These are phyloP conservation scores for Brachionus asplanchnoidis DNA, from an alignment of 1,140 invertebrate species.

Conservation along the genomic window DNA sequence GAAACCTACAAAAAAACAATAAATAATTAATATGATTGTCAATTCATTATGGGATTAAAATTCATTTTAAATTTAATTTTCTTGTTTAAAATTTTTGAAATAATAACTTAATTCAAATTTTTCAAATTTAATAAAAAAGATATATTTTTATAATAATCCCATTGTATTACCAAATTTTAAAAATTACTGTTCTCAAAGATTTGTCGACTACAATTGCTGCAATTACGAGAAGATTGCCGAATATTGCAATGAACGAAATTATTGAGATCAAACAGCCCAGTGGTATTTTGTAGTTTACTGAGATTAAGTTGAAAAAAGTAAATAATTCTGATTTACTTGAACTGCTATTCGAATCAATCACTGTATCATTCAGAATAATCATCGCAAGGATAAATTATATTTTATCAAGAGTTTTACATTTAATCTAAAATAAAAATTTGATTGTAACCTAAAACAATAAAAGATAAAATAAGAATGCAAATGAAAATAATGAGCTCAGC, in stretches of 20 bases:
- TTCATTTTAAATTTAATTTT: neutral
- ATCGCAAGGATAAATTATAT: neutral
- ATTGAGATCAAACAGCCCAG: neutral
- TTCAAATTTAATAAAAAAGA: too few species aligned
- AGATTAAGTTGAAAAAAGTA: neutral
- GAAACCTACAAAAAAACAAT: neutral
- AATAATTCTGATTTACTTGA: neutral
- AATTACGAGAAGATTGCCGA: conserved; percentile 14
- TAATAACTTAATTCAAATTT: too few species aligned
- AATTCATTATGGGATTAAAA: neutral
- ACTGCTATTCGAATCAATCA: neutral
- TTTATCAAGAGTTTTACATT: neutral
- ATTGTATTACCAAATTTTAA: neutral
- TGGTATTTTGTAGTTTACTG: neutral
- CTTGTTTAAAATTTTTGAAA: neutral
- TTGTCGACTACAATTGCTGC: neutral
- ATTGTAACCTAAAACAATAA: neutral
- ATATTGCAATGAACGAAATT: conserved; percentile 18
- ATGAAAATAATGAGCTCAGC: neutral
- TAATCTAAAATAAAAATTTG: conserved; percentile 3
- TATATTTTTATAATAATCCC: too few species aligned
- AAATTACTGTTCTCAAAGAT: conserved; percentile 9
- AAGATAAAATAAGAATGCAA: neutral
- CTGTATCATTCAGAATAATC: neutral
- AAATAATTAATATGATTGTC: neutral